Percentiles rank a stretch among this genome's conserved stretches.
Evolutionary conservation across 2,888 invertebrate genomes (phyloP).

Genomic region (Eledona agricola): DNA sequence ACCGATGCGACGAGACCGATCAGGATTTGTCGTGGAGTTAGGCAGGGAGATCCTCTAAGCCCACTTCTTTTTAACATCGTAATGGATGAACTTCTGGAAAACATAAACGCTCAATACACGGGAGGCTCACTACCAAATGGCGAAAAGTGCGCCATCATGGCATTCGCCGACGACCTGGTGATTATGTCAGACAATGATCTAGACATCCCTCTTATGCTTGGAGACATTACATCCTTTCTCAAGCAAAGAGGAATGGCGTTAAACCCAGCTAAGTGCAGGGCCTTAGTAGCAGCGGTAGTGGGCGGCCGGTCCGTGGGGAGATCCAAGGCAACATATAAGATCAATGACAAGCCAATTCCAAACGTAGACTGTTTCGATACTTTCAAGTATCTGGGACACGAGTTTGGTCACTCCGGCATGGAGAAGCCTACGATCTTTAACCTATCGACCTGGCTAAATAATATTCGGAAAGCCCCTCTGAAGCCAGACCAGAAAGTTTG

Average conservation of each 20-base stretch:
- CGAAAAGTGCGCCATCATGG: constrained; percentile 7
- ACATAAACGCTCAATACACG: constrained; percentile 1
- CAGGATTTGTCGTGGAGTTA: constrained; percentile 50
- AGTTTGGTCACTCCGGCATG: constrained; percentile 31
- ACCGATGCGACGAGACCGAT: constrained; percentile 25
- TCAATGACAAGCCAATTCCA: no score
- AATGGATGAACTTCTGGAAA: constrained; percentile 35
- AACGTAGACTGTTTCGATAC: no score
- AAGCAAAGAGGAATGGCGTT: constrained; percentile 8
- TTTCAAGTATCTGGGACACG: constrained; percentile 38
- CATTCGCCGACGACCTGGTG: constrained; percentile 33
- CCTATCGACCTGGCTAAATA: constrained; percentile 44
- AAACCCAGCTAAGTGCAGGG: constrained; percentile 20
- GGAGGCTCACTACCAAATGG: constrained; percentile 9
- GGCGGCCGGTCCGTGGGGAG: no score
- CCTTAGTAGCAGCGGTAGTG: constrained; percentile 1
- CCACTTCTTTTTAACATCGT: constrained; percentile 27
- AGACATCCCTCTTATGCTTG: constrained; percentile 9
- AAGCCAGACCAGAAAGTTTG: constrained; percentile 58
- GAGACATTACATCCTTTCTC: constrained; percentile 9
- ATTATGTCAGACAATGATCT: constrained; percentile 8
- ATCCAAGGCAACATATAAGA: no score
- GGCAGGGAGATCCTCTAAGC: constrained; percentile 58
- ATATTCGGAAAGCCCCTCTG: constrained; percentile 50
- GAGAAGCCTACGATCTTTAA: constrained; percentile 30